phyloP scores from a whole-genome alignment of 2,888 invertebrate species.

The Aphodius granarius region DNA sequence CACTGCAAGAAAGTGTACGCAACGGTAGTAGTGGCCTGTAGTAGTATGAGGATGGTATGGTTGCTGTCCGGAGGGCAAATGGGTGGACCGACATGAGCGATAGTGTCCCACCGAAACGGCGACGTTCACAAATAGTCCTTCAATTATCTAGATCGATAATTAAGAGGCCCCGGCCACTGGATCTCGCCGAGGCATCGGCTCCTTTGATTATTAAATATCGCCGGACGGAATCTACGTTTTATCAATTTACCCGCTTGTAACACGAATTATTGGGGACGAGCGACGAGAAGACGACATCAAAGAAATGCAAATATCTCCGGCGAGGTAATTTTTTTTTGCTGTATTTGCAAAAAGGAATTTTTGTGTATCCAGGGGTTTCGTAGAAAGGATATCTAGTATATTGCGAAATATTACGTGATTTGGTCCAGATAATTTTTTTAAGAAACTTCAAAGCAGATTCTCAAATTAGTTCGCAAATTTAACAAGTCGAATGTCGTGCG shows the following conservation, averaged over 20 bases:
- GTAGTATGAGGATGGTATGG: background rate
- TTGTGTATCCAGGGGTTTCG: too few relatives aligned
- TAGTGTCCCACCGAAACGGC: constrained; percentile 12
- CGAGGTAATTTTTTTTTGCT: too few relatives aligned
- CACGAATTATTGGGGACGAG: background rate
- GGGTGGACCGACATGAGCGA: constrained; percentile 19
- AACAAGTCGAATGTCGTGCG: too few relatives aligned
- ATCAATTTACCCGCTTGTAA: background rate
- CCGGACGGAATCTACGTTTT: background rate
- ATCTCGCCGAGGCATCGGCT: background rate
- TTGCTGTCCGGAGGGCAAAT: background rate
- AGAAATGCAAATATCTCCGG: background rate
- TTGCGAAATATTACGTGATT: too few relatives aligned
- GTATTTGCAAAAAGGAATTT: too few relatives aligned
- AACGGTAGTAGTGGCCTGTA: background rate
- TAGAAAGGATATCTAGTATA: too few relatives aligned
- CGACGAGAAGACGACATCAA: background rate
- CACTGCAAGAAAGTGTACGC: background rate
- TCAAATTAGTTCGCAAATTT: too few relatives aligned
- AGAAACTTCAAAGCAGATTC: too few relatives aligned
- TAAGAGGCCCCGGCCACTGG: background rate
- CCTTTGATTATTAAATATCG: background rate
- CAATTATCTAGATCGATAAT: constrained; percentile 17
- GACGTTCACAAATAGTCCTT: constrained; percentile 13
- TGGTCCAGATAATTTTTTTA: too few relatives aligned